phyloP scores from a whole-genome alignment of 2,888 invertebrate species.

The Malachius bipustulatus region DNA sequence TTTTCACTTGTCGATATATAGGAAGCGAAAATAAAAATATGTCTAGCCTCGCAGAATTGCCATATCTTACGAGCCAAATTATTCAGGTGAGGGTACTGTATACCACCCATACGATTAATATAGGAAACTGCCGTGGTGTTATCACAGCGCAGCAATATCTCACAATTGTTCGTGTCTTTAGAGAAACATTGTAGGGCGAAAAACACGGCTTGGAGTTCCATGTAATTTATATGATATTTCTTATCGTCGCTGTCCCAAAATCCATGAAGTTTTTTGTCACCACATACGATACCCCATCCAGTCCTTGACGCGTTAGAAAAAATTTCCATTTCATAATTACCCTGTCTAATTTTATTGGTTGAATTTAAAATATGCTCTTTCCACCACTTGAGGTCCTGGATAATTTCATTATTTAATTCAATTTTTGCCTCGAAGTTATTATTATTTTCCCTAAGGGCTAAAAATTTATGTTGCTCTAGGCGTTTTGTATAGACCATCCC shows the following conservation, averaged over 20 bases:
- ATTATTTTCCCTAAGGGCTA: constrained; percentile 7
- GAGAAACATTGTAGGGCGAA: constrained; percentile 15
- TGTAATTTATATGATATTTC: constrained; percentile 14
- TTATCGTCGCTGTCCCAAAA: constrained; percentile 13
- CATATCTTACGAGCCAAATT: constrained; percentile 16
- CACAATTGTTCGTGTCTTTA: constrained; percentile 7
- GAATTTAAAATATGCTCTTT: constrained; percentile 6
- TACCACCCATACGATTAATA: constrained; percentile 9
- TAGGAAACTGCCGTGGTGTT: constrained; percentile 11
- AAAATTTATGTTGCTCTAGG: constrained; percentile 14
- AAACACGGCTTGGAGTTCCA: constrained; percentile 18
- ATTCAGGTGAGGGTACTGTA: constrained; percentile 15
- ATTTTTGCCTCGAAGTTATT: not conserved
- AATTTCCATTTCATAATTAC: constrained; percentile 14
- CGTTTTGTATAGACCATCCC: constrained; percentile 14
- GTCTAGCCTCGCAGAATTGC: constrained; percentile 16
- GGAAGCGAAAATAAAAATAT: constrained; percentile 11
- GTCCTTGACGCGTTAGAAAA: constrained; percentile 14
- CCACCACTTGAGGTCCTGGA: constrained; percentile 15
- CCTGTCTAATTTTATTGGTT: constrained; percentile 7
- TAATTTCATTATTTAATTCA: too few relatives aligned
- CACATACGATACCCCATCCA: constrained; percentile 16
- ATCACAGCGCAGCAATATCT: constrained; percentile 14
- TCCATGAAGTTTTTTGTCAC: constrained; percentile 9
- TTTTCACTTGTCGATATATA: constrained; percentile 13